Evolutionary conservation across 2,888 invertebrate species (phyloP).

Genomic region (Hypomecis atomaria): DNA sequence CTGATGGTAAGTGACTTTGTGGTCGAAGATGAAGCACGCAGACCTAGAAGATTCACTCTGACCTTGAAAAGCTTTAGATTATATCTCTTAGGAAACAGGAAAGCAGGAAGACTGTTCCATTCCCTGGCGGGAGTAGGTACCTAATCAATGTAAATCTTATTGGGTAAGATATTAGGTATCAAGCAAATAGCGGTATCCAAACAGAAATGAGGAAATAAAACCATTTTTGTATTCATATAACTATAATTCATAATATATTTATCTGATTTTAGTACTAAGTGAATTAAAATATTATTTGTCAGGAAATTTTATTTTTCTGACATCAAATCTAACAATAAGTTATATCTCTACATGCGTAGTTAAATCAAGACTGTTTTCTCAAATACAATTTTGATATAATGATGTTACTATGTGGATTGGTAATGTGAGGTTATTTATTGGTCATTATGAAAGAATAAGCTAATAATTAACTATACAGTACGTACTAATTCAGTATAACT

Average conservation of each 20-base stretch:
- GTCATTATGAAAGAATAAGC: slow-evolving; percentile 33
- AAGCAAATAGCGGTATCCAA: no score
- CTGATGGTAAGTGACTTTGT: no score
- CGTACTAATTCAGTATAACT: slow-evolving; percentile 41
- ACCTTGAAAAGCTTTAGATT: no score
- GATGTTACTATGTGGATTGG: slow-evolving; percentile 5
- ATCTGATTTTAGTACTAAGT: slow-evolving; percentile 46
- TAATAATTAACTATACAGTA: slow-evolving; percentile 31
- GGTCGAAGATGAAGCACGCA: no score
- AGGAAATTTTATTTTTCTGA: slow-evolving; percentile 40
- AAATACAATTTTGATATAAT: slow-evolving; percentile 35
- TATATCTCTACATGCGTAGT: slow-evolving; percentile 36
- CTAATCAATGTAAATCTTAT: background rate
- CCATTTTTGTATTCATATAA: slow-evolving; percentile 1
- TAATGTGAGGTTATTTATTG: slow-evolving; percentile 21
- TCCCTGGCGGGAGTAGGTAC: background rate
- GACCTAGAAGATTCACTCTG: no score
- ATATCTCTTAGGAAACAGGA: no score
- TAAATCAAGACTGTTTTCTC: slow-evolving; percentile 41
- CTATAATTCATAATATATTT: slow-evolving; percentile 19
- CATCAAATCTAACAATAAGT: slow-evolving; percentile 49
- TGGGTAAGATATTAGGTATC: background rate
- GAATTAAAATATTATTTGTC: slow-evolving; percentile 39
- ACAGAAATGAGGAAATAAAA: background rate
- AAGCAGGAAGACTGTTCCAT: no score